A percentile compares a stretch with the other conserved stretches of the same genome.
Evolutionary conservation across 2,888 invertebrate genomes (phyloP).

Genomic region (Meghimatium bilineatum): DNA sequence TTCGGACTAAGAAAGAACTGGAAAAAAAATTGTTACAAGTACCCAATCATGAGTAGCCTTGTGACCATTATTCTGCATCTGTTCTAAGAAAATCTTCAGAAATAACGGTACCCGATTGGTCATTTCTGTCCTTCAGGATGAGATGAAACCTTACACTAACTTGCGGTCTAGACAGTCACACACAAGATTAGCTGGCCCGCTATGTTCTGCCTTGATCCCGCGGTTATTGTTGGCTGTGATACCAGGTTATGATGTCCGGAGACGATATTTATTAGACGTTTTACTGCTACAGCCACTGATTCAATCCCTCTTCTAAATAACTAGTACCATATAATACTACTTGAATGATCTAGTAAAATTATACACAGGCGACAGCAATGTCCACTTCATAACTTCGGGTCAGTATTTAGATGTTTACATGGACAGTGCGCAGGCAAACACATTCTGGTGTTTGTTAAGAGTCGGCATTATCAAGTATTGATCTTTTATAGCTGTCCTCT

Average conservation of each 20-base stretch:
- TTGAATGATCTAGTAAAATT: neutral
- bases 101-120: slow-evolving; percentile 2
- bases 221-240: neutral
- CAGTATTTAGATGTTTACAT: neutral
- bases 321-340: neutral
- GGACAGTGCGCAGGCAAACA: no score
- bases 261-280: neutral
- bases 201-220: slow-evolving; percentile 15
- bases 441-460: no score
- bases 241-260: neutral
- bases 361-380: neutral
- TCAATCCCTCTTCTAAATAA: neutral
- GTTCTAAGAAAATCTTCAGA: slow-evolving; percentile 21
- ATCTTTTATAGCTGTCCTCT: no score
- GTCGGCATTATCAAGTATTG: no score
- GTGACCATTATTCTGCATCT: slow-evolving; percentile 12
- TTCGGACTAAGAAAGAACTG: neutral
- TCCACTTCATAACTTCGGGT: neutral
- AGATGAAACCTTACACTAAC: neutral
- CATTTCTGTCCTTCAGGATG: neutral
- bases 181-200: slow-evolving; percentile 15
- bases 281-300: neutral
- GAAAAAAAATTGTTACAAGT: neutral
- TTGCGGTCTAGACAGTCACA: slow-evolving; percentile 5
- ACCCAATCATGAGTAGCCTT: neutral